Conservation (phyloP, 92 coral and sea anemone species). For the Bergia puertoricense region DNA sequence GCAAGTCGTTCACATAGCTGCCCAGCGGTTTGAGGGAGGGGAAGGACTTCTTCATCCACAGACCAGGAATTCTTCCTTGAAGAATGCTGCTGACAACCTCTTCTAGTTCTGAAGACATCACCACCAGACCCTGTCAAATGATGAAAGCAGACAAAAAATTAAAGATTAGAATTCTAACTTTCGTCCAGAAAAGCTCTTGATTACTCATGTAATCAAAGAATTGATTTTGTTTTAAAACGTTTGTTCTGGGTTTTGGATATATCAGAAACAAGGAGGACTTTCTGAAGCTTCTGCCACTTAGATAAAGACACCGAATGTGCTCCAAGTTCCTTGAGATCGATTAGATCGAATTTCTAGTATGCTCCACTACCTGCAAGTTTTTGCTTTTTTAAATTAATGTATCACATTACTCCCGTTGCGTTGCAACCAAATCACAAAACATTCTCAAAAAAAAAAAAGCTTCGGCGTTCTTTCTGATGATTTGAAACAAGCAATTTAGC, state of each 20-base stretch:
- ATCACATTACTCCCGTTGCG: neutral
- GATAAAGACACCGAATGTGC: no score
- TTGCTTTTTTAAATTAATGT: no score
- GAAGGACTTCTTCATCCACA: slow-evolving; percentile 99
- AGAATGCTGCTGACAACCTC: slow-evolving; percentile 91
- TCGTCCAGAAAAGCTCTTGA: no score
- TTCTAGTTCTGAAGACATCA: slow-evolving; percentile 97
- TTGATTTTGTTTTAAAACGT: no score
- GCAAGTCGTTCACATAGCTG: slow-evolving; percentile 92
- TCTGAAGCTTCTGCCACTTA: no score
- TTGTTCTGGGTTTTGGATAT: no score
- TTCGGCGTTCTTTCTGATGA: neutral
- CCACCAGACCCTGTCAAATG: slow-evolving; percentile 88
- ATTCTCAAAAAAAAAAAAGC: neutral
- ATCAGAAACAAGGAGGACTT: no score
- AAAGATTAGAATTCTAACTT: no score
- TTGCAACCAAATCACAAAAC: neutral
- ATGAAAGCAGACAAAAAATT: neutral
- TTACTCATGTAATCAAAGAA: no score
- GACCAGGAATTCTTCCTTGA: slow-evolving; percentile 90
- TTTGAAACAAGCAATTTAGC: neutral
- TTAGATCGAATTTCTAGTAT: no score
- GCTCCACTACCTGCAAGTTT: no score
- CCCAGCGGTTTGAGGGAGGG: slow-evolving; percentile 98
- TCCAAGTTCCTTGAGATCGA: no score